Conservation (phyloP, 92 coral and sea anemone species). For the Epizoanthus scotinus region DNA sequence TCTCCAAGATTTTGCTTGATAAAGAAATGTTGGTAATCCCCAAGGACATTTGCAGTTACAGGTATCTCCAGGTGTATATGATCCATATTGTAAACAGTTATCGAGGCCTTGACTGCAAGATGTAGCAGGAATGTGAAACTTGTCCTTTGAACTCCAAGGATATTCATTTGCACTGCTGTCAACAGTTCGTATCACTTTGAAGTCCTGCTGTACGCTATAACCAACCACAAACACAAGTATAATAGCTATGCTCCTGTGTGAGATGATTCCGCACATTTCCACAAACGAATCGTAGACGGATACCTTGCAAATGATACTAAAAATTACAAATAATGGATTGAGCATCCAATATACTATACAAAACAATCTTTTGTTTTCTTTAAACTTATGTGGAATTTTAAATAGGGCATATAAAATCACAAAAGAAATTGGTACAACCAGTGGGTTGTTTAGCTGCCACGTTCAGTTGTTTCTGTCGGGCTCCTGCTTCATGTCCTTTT, state of each 20-base stretch:
- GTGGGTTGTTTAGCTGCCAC: no score
- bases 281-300: not conserved
- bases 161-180: not conserved
- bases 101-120: not conserved
- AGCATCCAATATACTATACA: no score
- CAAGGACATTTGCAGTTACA: constrained; percentile 28
- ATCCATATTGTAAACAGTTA: constrained; percentile 27
- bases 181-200: constrained; percentile 16
- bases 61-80: not conserved
- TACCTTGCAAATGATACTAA: not conserved
- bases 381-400: no score
- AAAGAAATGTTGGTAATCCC: constrained; percentile 6
- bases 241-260: not conserved
- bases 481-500: no score
- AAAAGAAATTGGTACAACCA: no score
- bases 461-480: no score
- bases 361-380: no score
- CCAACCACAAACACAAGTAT: not conserved
- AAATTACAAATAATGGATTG: not conserved
- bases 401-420: no score
- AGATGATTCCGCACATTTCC: not conserved
- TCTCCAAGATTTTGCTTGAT: not conserved
- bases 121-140: not conserved
- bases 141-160: constrained; percentile 36
- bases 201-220: constrained; percentile 6